These are phyloP conservation scores for Gymnothorax reevesii DNA, from an alignment of 2,797 vertebrate genomes.

Conservation along the genomic window DNA sequence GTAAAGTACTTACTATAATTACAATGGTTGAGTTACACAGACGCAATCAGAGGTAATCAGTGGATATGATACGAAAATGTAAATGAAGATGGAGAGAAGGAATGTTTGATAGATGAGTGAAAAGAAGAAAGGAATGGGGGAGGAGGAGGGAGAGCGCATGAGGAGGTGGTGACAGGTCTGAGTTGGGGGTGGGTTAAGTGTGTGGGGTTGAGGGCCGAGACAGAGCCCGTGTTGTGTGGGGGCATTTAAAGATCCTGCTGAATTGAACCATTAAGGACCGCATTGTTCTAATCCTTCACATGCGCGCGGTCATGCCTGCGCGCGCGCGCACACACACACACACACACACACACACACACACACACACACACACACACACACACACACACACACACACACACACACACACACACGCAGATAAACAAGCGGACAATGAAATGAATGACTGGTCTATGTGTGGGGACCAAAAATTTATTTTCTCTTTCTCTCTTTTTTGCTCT, in stretches of 20 bases:
- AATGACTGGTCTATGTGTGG: no score
- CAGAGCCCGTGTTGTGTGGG: not conserved
- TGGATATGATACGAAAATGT: not conserved
- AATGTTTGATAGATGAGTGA: not conserved
- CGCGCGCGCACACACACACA: no score
- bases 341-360: no score
- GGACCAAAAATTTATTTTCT: no score
- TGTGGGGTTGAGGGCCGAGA: not conserved
- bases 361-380: no score
- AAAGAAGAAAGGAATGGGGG: not conserved
- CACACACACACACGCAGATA: no score
- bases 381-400: no score
- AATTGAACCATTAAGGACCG: not conserved
- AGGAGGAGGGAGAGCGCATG: not conserved
- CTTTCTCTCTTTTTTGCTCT: no score
- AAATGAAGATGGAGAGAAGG: not conserved
- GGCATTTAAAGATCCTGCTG: not conserved
- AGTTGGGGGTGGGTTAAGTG: not conserved
- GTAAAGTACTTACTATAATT: not conserved
- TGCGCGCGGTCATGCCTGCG: not conserved
- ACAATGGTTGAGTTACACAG: not conserved
- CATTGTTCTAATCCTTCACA: not conserved
- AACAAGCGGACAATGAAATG: no score
- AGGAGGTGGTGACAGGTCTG: not conserved
- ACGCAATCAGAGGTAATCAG: conserved; percentile 9